phyloP scores from a whole-genome alignment of 2,113 vertebrate species.

The Orthonyx spaldingii region DNA sequence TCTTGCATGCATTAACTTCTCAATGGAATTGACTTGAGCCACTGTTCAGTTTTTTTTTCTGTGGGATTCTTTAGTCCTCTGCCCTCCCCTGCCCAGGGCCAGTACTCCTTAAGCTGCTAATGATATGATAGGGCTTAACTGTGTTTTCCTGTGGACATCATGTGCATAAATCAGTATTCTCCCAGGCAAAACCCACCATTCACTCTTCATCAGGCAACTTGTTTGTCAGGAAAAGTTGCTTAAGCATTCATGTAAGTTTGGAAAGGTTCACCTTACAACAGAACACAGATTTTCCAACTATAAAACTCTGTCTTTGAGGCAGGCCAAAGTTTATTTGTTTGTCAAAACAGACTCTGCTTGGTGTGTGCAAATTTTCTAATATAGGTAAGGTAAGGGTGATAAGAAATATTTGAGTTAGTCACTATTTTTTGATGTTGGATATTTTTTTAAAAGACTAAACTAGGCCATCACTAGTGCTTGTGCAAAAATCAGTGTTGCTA shows the following conservation, averaged over 20 bases:
- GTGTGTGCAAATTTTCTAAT: not conserved
- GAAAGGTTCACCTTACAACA: not conserved
- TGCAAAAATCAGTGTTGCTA: not conserved
- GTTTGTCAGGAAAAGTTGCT: not conserved
- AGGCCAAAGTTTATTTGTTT: not conserved
- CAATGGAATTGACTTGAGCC: not conserved
- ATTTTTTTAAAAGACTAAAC: not conserved
- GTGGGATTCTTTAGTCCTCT: not conserved
- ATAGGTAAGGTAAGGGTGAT: not conserved
- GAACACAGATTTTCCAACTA: not conserved
- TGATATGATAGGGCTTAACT: not conserved
- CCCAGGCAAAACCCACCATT: not conserved
- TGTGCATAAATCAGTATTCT: fast-evolving
- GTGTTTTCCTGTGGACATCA: not conserved
- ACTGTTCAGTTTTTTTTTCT: not conserved
- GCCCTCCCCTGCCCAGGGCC: not conserved
- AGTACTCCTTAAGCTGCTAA: not conserved
- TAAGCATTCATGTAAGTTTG: not conserved
- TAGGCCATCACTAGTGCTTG: not conserved
- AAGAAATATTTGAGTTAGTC: not conserved
- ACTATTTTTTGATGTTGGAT: not conserved
- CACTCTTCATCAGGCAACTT: not conserved
- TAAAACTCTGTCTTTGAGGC: not conserved
- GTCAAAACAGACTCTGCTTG: not conserved
- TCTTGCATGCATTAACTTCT: not conserved